Evolutionary conservation across 2,888 invertebrate genomes (phyloP).

Genomic region (Prenolepis imparis): DNA sequence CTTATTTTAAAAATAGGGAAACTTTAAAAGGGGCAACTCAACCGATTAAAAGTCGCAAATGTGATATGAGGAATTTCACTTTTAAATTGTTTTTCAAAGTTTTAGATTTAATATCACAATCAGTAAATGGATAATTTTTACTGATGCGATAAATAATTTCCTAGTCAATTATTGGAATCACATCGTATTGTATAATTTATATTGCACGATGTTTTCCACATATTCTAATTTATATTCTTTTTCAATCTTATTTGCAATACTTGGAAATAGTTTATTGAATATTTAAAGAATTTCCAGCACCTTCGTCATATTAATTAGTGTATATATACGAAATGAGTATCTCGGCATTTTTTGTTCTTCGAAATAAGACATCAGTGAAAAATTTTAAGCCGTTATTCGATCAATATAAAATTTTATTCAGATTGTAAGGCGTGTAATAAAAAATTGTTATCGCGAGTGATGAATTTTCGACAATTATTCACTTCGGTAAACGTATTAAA

Average conservation of each 20-base stretch:
- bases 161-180: not conserved
- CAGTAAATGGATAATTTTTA: not conserved
- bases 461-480: not conserved
- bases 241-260: not conserved
- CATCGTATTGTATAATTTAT: not conserved
- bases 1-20: slow-evolving; percentile 2
- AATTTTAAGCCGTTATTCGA: not conserved
- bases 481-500: not conserved
- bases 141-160: not conserved
- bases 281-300: not conserved
- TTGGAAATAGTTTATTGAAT: not conserved
- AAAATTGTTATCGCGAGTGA: not conserved
- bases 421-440: not conserved
- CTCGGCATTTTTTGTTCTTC: not conserved
- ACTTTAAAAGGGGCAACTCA: not conserved
- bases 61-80: not conserved
- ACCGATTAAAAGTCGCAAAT: slow-evolving; percentile 4
- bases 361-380: not conserved
- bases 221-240: not conserved
- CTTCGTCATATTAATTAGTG: not conserved
- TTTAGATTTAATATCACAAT: not conserved
- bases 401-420: not conserved
- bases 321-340: not conserved
- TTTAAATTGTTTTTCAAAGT: not conserved
- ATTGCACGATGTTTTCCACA: not conserved